A percentile compares a stretch with the other conserved stretches of the same genome.
These are phyloP conservation scores for Pipistrellus pygmaeus DNA, from an alignment of 2,797 vertebrate species.

Conservation along the genomic window DNA sequence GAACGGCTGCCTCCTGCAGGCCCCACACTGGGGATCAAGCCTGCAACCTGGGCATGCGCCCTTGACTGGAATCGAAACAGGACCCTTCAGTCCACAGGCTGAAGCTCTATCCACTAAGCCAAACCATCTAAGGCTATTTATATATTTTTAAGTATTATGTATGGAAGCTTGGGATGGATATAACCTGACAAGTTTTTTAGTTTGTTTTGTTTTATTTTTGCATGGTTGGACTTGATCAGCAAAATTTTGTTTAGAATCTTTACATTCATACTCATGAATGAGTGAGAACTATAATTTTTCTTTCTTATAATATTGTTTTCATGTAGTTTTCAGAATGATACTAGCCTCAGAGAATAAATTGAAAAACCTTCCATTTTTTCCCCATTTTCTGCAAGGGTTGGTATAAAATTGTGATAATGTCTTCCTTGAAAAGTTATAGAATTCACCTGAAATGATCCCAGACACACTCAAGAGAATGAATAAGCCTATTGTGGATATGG, in stretches of 20 bases:
- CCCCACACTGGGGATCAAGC: too few relatives aligned
- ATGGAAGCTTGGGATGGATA: neutral
- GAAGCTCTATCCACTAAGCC: too few relatives aligned
- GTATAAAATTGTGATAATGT: neutral
- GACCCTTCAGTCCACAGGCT: too few relatives aligned
- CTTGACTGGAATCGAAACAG: too few relatives aligned
- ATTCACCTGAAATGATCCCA: neutral
- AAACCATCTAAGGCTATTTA: neutral
- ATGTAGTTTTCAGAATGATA: neutral
- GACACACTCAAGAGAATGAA: neutral
- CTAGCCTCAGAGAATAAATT: neutral
- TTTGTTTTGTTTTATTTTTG: neutral
- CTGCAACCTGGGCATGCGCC: too few relatives aligned
- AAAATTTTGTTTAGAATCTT: neutral
- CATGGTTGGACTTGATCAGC: neutral
- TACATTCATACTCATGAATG: neutral
- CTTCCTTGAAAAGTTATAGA: neutral
- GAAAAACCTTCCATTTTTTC: slow-evolving; percentile 19
- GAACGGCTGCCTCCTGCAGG: too few relatives aligned
- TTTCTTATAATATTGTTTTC: neutral
- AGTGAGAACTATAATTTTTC: neutral
- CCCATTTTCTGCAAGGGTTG: neutral
- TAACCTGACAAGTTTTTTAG: neutral
- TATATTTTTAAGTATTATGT: neutral
- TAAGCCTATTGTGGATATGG: neutral